A percentile compares a stretch with the other conserved stretches of the same genome.
Evolutionary conservation across 2,113 vertebrate species (phyloP).

Genomic region (Psophia crepitans): DNA sequence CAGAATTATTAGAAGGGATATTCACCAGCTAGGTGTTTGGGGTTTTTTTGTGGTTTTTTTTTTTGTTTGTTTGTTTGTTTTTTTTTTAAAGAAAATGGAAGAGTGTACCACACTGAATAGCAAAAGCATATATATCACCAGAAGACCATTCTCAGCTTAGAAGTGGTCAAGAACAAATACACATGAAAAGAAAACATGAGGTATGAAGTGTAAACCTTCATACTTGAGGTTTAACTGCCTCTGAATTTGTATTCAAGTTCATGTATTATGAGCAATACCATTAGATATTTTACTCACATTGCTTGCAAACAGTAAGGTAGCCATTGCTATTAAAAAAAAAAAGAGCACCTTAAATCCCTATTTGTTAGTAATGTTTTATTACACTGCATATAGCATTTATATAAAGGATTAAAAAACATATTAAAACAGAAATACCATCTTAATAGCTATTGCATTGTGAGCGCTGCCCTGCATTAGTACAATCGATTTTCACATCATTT

Average conservation of each 20-base stretch:
- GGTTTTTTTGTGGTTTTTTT: no score
- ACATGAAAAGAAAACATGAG: background rate
- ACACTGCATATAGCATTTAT: constrained; percentile 14
- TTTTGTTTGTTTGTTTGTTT: background rate
- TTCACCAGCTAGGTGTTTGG: background rate
- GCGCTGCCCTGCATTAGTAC: background rate
- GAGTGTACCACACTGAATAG: background rate
- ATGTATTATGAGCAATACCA: background rate
- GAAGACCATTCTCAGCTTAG: background rate
- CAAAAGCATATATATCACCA: background rate
- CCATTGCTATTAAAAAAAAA: background rate
- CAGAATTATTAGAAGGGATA: background rate
- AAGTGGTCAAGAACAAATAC: background rate
- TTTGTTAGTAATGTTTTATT: constrained; percentile 25
- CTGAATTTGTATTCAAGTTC: background rate
- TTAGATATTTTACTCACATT: background rate
- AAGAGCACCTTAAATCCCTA: background rate
- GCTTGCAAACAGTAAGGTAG: background rate
- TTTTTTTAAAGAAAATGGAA: background rate
- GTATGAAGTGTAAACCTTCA: background rate
- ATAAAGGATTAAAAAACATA: constrained; percentile 34
- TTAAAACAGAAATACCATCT: constrained; percentile 23
- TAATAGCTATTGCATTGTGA: constrained; percentile 15
- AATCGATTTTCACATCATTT: constrained; percentile 50
- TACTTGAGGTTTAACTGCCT: background rate